Conservation (phyloP, 2,797 vertebrate genomes). For the Pelobates cultripes region DNA sequence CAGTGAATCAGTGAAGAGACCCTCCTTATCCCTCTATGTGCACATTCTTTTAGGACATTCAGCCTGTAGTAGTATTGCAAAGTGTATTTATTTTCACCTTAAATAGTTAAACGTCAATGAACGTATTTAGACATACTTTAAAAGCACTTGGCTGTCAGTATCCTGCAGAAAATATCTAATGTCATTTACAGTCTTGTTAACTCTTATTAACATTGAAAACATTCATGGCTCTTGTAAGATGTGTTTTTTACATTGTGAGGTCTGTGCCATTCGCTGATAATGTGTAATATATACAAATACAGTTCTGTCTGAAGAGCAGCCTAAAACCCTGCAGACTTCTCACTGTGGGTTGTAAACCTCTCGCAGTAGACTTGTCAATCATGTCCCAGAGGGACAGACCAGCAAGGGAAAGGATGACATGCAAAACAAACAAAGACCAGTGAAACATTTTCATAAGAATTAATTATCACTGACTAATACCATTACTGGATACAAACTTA, state of each 20-base stretch:
- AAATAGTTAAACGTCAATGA: too few species aligned
- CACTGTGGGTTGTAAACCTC: background rate
- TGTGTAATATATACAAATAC: background rate
- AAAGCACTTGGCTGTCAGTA: too few species aligned
- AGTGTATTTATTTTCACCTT: too few species aligned
- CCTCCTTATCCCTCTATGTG: too few species aligned
- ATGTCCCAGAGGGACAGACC: constrained; percentile 5
- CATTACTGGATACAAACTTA: background rate
- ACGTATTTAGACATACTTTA: too few species aligned
- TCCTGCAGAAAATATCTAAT: too few species aligned
- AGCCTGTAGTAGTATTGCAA: too few species aligned
- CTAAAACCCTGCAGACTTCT: background rate
- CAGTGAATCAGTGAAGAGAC: too few species aligned
- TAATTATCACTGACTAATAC: constrained; percentile 5
- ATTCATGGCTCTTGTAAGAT: too few species aligned
- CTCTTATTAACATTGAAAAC: too few species aligned
- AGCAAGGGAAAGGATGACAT: background rate
- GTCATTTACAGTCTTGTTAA: too few species aligned
- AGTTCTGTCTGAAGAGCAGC: background rate
- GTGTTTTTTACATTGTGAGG: background rate
- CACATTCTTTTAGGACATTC: too few species aligned
- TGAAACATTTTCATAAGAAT: constrained; percentile 7
- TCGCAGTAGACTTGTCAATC: constrained; percentile 13
- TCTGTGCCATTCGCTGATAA: background rate
- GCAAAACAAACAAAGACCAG: constrained; percentile 10